Conservation (phyloP, 2,888 invertebrate species). For the Thereva unica region DNA sequence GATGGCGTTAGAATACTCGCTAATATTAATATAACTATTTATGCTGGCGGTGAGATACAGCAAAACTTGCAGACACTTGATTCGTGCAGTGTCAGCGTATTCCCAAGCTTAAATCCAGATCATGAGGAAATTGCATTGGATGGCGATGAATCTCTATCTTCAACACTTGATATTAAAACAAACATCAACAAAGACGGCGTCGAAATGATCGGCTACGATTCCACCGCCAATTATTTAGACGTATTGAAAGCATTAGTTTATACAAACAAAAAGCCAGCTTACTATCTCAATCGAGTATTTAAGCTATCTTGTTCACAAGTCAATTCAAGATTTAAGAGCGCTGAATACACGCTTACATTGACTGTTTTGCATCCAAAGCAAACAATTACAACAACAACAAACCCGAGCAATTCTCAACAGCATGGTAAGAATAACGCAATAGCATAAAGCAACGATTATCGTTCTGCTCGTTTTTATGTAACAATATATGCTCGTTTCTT, state of each 20-base stretch:
- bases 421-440: conserved; percentile 37
- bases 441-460: too few relatives aligned
- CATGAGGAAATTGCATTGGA: conserved; percentile 74
- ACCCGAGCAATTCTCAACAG: conserved; percentile 57
- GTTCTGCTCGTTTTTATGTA: too few relatives aligned
- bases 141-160: conserved; percentile 54
- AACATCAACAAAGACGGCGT: conserved; percentile 91
- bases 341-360: conserved; percentile 91
- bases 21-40: conserved; percentile 76
- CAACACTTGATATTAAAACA: conserved; percentile 60
- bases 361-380: conserved; percentile 84
- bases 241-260: conserved; percentile 69
- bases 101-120: conserved; percentile 93
- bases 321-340: conserved; percentile 90
- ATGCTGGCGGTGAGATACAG: conserved; percentile 48
- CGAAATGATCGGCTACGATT: conserved; percentile 57
- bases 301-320: conserved; percentile 94
- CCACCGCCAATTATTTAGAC: conserved; percentile 53
- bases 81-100: conserved; percentile 91
- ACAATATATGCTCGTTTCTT: conserved; percentile 32
- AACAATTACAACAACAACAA: conserved; percentile 63
- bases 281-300: conserved; percentile 93
- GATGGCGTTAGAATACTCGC: conserved; percentile 85
- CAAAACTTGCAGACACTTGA: conserved; percentile 72
- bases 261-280: conserved; percentile 94